Evolutionary conservation across 2,797 vertebrate genomes (phyloP).

Genomic region (Poecilia wingei): DNA sequence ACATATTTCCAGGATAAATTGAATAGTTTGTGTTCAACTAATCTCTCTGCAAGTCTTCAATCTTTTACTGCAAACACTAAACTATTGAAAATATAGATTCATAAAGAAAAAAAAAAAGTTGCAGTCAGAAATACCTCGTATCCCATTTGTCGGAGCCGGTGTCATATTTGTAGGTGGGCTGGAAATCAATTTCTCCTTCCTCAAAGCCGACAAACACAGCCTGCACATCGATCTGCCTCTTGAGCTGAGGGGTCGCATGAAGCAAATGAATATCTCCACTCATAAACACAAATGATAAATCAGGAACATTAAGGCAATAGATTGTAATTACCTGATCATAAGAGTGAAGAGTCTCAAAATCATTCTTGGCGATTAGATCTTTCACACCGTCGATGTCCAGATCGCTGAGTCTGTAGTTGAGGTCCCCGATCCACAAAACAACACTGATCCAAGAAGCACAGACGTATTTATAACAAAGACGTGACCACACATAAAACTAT

Average conservation of each 20-base stretch:
- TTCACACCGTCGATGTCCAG: slow-evolving; percentile 90
- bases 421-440: slow-evolving; percentile 95
- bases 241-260: slow-evolving; percentile 81
- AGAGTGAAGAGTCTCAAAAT: slow-evolving; percentile 85
- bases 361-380: slow-evolving; percentile 87
- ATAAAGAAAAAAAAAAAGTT: background rate
- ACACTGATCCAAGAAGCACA: slow-evolving; percentile 75
- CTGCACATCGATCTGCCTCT: slow-evolving; percentile 88
- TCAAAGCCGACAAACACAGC: slow-evolving; percentile 90
- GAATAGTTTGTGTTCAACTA: background rate
- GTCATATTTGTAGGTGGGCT: slow-evolving; percentile 97
- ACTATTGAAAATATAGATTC: background rate
- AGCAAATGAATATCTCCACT: slow-evolving; percentile 22
- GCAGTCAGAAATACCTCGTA: slow-evolving; percentile 85
- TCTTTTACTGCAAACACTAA: background rate
- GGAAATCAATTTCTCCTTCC: slow-evolving; percentile 93
- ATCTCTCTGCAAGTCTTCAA: slow-evolving; percentile 4
- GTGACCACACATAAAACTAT: background rate
- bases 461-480: background rate
- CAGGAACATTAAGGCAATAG: background rate
- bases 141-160: slow-evolving; percentile 94
- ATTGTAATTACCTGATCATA: slow-evolving; percentile 88
- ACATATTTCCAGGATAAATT: background rate
- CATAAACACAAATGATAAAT: background rate
- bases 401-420: slow-evolving; percentile 95